Percentiles rank a stretch among this genome's conserved stretches.
These are phyloP conservation scores for Geococcyx californianus DNA, from an alignment of 2,113 vertebrate species.

Conservation along the genomic window DNA sequence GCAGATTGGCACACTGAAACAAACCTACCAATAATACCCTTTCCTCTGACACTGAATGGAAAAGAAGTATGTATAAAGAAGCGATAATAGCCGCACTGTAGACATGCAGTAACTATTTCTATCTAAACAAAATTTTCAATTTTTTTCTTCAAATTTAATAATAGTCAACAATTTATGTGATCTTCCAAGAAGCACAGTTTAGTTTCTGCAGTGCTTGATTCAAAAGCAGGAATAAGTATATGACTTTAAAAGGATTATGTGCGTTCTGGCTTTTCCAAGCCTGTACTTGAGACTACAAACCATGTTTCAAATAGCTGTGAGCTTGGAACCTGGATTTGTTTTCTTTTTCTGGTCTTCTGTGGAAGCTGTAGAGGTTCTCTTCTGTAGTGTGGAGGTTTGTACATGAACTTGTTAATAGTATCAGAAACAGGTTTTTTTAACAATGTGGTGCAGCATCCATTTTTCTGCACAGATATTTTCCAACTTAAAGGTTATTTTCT, in stretches of 20 bases:
- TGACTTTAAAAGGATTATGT: neutral
- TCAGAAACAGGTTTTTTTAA: neutral
- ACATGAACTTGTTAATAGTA: neutral
- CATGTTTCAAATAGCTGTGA: neutral
- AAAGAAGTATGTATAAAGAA: constrained; percentile 43
- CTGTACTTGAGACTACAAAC: neutral
- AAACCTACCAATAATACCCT: constrained; percentile 50
- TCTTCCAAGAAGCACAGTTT: neutral
- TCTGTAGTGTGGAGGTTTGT: neutral
- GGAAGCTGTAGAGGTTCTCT: neutral
- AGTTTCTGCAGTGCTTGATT: neutral
- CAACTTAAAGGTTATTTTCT: neutral
- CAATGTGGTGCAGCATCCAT: neutral
- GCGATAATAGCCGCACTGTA: neutral
- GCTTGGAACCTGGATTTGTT: neutral
- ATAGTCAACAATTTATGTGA: neutral
- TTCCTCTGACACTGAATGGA: constrained; percentile 25
- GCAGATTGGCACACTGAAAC: constrained; percentile 33
- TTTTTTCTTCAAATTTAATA: neutral
- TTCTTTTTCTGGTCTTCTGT: neutral
- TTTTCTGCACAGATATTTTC: neutral
- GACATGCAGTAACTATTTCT: neutral
- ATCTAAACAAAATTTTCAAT: neutral
- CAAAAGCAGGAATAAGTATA: neutral
- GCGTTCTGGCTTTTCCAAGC: constrained; percentile 1